Evolutionary conservation across 2,797 vertebrate species (phyloP).

Genomic region (Spheniscus humboldti): DNA sequence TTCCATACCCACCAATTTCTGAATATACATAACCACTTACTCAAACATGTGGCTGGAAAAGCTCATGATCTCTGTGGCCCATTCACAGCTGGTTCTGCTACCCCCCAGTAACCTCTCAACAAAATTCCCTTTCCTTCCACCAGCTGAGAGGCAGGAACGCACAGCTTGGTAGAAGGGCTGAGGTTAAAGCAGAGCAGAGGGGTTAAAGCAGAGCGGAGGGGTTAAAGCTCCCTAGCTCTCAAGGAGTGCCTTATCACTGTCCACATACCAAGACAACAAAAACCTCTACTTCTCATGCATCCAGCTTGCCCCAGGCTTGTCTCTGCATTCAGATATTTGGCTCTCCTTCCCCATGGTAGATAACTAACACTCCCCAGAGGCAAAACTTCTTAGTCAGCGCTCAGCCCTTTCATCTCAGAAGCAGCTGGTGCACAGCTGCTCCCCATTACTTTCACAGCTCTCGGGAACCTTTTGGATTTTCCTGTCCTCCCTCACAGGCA

Average conservation of each 20-base stretch:
- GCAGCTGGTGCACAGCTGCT: conserved; percentile 53
- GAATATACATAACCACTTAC: not conserved
- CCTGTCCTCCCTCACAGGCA: not conserved
- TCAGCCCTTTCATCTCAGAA: conserved; percentile 8
- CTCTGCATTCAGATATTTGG: not conserved
- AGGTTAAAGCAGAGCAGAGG: not conserved
- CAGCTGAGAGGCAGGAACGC: not conserved
- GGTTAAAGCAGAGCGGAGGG: not conserved
- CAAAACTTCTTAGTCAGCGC: not conserved
- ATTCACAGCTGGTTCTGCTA: not conserved
- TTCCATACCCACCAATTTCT: not conserved
- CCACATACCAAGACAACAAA: not conserved
- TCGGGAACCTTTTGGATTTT: not conserved
- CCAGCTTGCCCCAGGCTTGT: not conserved
- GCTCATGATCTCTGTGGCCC: not conserved
- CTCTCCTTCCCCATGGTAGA: not conserved
- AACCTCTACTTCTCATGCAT: not conserved
- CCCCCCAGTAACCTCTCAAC: not conserved
- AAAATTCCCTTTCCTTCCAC: not conserved
- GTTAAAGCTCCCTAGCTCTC: not conserved
- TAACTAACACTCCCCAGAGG: conserved; percentile 14
- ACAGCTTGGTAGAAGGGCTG: not conserved
- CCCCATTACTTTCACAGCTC: not conserved
- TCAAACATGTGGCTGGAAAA: not conserved
- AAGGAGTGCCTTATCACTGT: not conserved